Percentiles rank a stretch among this genome's conserved stretches.
Conservation (phyloP, 2,888 invertebrate genomes). For the Dermolepida albohirtum region DNA sequence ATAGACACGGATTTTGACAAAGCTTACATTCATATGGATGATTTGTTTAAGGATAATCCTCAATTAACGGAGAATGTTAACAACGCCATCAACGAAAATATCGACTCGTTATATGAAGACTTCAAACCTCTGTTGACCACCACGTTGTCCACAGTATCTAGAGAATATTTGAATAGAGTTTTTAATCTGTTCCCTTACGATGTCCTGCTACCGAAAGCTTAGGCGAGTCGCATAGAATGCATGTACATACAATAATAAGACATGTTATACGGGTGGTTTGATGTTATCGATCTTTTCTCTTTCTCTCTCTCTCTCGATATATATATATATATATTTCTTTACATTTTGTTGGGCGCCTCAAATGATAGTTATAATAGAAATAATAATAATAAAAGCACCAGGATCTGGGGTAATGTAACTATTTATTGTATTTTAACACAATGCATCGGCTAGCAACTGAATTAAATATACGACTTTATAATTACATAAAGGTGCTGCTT, state of each 20-base stretch:
- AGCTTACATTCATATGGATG: conserved; percentile 53
- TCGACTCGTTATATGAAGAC: conserved; percentile 47
- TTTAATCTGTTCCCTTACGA: conserved; percentile 32
- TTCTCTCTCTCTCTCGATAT: no score
- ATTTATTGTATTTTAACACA: no score
- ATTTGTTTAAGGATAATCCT: conserved; percentile 54
- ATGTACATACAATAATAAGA: neutral
- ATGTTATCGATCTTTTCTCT: no score
- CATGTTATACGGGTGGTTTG: no score
- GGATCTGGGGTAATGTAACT: no score
- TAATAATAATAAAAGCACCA: no score
- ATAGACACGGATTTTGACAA: conserved; percentile 47
- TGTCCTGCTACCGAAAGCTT: conserved; percentile 29
- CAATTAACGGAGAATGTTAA: conserved; percentile 58
- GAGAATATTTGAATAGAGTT: conserved; percentile 34
- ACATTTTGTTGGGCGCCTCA: no score
- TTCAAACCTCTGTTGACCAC: conserved; percentile 29
- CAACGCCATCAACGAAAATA: conserved; percentile 60
- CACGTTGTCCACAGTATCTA: conserved; percentile 22
- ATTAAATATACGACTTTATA: no score
- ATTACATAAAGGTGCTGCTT: no score
- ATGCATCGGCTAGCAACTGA: no score
- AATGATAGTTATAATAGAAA: no score
- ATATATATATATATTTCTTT: no score
- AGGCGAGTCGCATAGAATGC: neutral